A percentile compares a stretch with the other conserved stretches of the same genome.
Evolutionary conservation across 2,113 vertebrate genomes (phyloP).

Genomic region (Actenoides hombroni): DNA sequence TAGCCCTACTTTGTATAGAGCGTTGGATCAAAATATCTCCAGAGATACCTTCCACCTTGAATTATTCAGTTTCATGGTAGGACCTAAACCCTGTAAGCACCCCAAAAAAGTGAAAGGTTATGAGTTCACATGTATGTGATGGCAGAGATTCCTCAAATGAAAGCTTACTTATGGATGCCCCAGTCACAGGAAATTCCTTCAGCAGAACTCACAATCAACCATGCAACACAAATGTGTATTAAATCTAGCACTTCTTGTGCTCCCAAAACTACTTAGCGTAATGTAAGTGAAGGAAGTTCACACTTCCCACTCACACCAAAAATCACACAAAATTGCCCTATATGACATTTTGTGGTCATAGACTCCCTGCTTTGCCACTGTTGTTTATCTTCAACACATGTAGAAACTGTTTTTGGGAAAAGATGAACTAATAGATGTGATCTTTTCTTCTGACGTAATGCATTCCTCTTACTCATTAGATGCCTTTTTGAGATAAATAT

Average conservation of each 20-base stretch:
- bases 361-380: not conserved
- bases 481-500: conserved; percentile 31
- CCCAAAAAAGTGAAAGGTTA: not conserved
- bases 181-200: not conserved
- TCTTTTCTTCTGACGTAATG: not conserved
- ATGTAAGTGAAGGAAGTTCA: not conserved
- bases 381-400: conserved; percentile 21
- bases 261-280: not conserved
- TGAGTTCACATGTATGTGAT: not conserved
- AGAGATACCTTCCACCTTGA: not conserved
- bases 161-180: not conserved
- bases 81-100: not conserved
- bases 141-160: not conserved
- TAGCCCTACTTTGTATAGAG: not conserved
- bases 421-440: not conserved
- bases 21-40: not conserved
- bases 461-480: conserved; percentile 47
- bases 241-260: not conserved
- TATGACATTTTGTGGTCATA: not conserved
- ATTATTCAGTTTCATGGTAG: not conserved
- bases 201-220: not conserved
- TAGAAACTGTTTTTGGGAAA: not conserved
- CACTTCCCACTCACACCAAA: not conserved
- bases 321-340: not conserved
- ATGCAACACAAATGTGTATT: not conserved